These are phyloP conservation scores for Hermaeophaga mercurialis DNA, from an alignment of 2,888 invertebrate genomes.

Conservation along the genomic window DNA sequence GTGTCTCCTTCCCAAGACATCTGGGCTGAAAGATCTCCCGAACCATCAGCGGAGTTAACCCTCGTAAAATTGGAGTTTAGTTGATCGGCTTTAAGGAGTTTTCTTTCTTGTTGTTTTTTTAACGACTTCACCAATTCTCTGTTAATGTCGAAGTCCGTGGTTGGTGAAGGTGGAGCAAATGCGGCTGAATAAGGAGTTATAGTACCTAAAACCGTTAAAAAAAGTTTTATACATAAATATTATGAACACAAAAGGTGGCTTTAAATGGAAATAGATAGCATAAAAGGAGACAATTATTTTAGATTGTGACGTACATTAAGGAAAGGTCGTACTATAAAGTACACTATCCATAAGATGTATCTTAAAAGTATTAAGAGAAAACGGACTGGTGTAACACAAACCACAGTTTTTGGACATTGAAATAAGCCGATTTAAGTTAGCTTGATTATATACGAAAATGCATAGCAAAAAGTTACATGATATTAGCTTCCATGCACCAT, in stretches of 20 bases:
- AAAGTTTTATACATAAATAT: neutral
- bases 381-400: no score
- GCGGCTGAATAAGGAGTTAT: constrained; percentile 38
- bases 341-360: no score
- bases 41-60: constrained; percentile 27
- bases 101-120: constrained; percentile 41
- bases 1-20: constrained; percentile 21
- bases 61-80: constrained; percentile 26
- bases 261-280: no score
- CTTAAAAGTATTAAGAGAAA: no score
- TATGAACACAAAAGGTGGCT: constrained; percentile 28
- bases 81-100: constrained; percentile 35
- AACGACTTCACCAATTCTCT: constrained; percentile 40
- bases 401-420: no score
- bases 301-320: no score
- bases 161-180: constrained; percentile 42
- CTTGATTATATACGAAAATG: no score
- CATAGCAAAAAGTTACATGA: no score
- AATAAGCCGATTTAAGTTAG: no score
- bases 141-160: constrained; percentile 33
- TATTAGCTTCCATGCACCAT: no score
- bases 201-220: constrained; percentile 37
- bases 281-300: no score
- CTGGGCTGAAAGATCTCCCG: neutral
- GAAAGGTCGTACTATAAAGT: no score